These are phyloP conservation scores for Papilio machaon DNA, from an alignment of 1,140 invertebrate species.

Conservation along the genomic window DNA sequence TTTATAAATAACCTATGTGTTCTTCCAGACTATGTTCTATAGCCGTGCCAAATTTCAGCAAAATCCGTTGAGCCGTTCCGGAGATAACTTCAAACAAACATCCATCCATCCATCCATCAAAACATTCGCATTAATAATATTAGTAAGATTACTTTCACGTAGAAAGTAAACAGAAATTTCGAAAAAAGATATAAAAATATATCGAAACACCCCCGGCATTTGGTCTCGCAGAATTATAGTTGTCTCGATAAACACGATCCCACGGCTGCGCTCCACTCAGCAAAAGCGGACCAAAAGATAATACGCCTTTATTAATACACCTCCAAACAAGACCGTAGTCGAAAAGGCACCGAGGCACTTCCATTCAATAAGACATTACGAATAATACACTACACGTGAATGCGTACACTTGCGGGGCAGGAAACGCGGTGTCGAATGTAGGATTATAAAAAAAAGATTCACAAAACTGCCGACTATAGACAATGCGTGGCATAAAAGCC, in stretches of 20 bases:
- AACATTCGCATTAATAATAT: no score
- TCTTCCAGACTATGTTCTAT: no score
- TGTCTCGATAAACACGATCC: conserved; percentile 48
- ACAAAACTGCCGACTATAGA: conserved; percentile 68
- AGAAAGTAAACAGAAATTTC: neutral
- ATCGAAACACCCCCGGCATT: conserved; percentile 35
- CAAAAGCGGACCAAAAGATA: conserved; percentile 61
- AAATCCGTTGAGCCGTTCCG: no score
- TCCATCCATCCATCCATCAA: no score
- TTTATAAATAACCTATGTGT: no score
- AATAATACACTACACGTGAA: conserved; percentile 64
- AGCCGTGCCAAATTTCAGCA: no score
- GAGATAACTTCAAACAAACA: no score
- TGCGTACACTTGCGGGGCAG: conserved; percentile 72
- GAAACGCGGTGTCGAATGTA: conserved; percentile 77
- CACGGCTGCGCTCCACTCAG: conserved; percentile 62
- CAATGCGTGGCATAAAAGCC: conserved; percentile 61
- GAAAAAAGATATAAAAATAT: conserved; percentile 36
- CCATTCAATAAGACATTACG: conserved; percentile 65
- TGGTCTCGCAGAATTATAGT: neutral
- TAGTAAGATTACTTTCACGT: neutral
- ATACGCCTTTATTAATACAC: conserved; percentile 73
- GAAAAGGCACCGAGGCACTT: conserved; percentile 78
- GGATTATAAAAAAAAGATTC: conserved; percentile 64
- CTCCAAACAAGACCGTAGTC: conserved; percentile 71